These are phyloP conservation scores for Trichogramma pretiosum DNA, from an alignment of 1,140 invertebrate species.

Conservation along the genomic window DNA sequence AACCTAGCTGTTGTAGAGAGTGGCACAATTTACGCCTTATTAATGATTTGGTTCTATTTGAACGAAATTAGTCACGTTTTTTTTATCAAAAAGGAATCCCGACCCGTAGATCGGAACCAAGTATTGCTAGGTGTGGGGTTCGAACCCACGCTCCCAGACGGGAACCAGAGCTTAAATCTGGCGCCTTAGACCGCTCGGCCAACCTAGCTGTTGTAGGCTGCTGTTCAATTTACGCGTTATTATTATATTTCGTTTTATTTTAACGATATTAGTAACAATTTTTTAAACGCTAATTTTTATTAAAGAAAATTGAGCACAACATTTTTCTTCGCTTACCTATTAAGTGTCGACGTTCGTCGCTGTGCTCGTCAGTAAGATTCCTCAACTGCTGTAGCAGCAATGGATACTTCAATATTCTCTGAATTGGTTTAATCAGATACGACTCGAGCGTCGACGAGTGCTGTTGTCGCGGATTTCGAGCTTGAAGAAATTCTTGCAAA, in stretches of 20 bases:
- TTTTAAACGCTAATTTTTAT: no score
- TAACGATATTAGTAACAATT: no score
- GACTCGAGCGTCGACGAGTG: constrained; percentile 95
- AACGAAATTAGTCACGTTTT: no score
- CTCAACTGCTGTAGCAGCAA: constrained; percentile 89
- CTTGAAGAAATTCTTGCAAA: constrained; percentile 86
- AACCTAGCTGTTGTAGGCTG: constrained; percentile 31
- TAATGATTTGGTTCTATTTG: no score
- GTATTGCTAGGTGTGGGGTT: constrained; percentile 50
- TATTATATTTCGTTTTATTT: no score
- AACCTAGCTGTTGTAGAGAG: constrained; percentile 31
- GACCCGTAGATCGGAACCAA: no score
- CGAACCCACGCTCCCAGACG: constrained; percentile 50
- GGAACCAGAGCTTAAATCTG: constrained; percentile 52
- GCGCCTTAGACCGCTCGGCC: constrained; percentile 51
- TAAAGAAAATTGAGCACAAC: constrained; percentile 2
- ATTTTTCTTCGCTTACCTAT: constrained; percentile 53
- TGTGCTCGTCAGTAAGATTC: constrained; percentile 83
- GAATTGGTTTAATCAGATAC: constrained; percentile 98
- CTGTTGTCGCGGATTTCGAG: constrained; percentile 89
- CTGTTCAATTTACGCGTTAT: background rate
- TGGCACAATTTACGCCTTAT: background rate
- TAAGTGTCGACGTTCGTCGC: constrained; percentile 89
- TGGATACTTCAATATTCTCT: constrained; percentile 96
- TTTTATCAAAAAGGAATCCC: background rate